phyloP scores from a whole-genome alignment of 2,113 vertebrate species.

The Philantomba maxwellii region DNA sequence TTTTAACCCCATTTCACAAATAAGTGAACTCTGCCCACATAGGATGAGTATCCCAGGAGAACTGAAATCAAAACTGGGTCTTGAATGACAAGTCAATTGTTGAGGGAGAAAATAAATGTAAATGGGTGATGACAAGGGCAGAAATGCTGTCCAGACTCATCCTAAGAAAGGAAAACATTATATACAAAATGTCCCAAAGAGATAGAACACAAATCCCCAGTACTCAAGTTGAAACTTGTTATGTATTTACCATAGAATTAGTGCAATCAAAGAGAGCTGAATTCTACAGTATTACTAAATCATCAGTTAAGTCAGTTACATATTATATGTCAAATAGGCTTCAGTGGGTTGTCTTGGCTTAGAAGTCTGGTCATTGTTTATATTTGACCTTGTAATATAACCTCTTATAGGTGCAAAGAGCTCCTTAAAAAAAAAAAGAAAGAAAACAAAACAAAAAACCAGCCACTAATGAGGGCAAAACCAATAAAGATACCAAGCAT shows the following conservation, averaged over 20 bases:
- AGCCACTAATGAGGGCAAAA: not conserved
- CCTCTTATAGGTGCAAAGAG: not conserved
- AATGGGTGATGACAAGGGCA: not conserved
- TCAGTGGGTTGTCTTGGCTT: not conserved
- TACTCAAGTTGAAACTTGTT: not conserved
- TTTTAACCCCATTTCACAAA: not conserved
- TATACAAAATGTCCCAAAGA: not conserved
- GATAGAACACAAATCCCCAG: not conserved
- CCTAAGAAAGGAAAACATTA: not conserved
- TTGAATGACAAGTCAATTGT: not conserved
- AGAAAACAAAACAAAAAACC: not conserved
- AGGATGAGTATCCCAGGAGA: not conserved
- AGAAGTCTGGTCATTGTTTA: not conserved
- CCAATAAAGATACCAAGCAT: not conserved
- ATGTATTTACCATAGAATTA: not conserved
- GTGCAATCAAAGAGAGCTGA: not conserved
- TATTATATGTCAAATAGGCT: not conserved
- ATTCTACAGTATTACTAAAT: not conserved
- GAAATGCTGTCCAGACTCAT: not conserved
- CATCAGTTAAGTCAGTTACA: not conserved
- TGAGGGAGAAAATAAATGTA: not conserved
- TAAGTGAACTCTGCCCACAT: not conserved
- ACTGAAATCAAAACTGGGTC: not conserved
- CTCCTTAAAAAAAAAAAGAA: no score
- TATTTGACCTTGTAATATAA: not conserved